These are phyloP conservation scores for Lissonota sp. DNA, from an alignment of 2,888 invertebrate genomes.

Conservation along the genomic window DNA sequence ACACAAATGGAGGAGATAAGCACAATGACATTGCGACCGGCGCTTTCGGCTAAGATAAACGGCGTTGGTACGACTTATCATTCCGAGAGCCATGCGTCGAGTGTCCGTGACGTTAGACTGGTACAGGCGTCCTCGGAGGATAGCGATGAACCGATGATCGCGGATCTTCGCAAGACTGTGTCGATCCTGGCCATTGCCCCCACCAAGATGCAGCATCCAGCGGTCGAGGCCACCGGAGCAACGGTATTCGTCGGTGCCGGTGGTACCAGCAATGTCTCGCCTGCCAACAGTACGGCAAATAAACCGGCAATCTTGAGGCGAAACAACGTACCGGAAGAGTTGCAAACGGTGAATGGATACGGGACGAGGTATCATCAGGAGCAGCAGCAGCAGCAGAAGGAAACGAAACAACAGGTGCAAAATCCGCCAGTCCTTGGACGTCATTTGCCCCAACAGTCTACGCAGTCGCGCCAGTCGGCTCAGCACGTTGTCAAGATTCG, in stretches of 20 bases:
- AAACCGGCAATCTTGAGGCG: conserved; percentile 80
- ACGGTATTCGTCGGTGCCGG: conserved; percentile 84
- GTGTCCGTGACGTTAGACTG: conserved; percentile 54
- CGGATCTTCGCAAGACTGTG: conserved; percentile 76
- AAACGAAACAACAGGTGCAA: conserved; percentile 53
- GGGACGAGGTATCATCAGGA: conserved; percentile 68
- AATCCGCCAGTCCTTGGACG: conserved; percentile 54
- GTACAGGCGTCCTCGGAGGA: conserved; percentile 64
- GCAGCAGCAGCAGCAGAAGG: conserved; percentile 37
- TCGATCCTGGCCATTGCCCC: conserved; percentile 78
- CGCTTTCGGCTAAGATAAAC: conserved; percentile 70
- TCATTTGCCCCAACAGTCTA: conserved; percentile 64
- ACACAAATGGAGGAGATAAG: conserved; percentile 74
- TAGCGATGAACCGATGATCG: conserved; percentile 70
- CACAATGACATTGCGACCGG: conserved; percentile 78
- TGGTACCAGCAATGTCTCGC: conserved; percentile 71
- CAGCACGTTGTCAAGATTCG: conserved; percentile 89
- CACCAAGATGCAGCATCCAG: conserved; percentile 73
- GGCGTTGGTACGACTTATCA: not conserved
- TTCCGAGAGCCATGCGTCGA: conserved; percentile 34
- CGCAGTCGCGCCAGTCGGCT: conserved; percentile 67
- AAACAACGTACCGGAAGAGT: conserved; percentile 76
- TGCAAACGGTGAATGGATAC: conserved; percentile 76
- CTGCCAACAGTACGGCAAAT: conserved; percentile 65
- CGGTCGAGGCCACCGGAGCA: conserved; percentile 79